These are phyloP conservation scores for Dasysyrphus albostriatus DNA, from an alignment of 2,888 invertebrate species.

Conservation along the genomic window DNA sequence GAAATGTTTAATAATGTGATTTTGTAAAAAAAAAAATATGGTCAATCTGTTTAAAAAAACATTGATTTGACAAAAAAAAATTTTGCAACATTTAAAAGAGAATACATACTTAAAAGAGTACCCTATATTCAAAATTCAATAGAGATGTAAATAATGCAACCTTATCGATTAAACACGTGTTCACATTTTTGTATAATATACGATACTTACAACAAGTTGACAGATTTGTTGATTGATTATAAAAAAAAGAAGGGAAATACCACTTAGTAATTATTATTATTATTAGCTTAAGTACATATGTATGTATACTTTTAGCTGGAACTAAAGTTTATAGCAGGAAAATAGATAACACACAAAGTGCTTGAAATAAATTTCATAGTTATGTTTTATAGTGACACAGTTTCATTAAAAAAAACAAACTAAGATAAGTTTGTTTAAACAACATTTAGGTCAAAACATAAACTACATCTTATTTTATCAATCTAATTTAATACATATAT, in stretches of 20 bases:
- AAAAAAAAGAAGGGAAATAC: background rate
- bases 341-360: background rate
- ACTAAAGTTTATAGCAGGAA: background rate
- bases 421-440: background rate
- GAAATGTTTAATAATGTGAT: too few relatives aligned
- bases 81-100: too few relatives aligned
- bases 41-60: too few relatives aligned
- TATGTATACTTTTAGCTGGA: background rate
- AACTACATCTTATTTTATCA: too few relatives aligned
- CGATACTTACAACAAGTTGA: background rate
- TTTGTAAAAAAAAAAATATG: too few relatives aligned
- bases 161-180: conserved; percentile 43
- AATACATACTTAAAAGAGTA: too few relatives aligned
- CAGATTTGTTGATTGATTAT: background rate
- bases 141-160: background rate
- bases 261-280: background rate
- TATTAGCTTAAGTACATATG: background rate
- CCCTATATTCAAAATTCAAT: too few relatives aligned
- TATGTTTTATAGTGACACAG: too few relatives aligned
- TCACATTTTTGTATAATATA: background rate
- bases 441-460: background rate
- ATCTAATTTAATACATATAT: too few relatives aligned
- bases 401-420: too few relatives aligned
- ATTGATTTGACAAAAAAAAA: too few relatives aligned
- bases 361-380: background rate